Percentiles rank a stretch among this genome's conserved stretches.
These are phyloP conservation scores for Eueides isabella DNA, from an alignment of 1,140 invertebrate species.

Conservation along the genomic window DNA sequence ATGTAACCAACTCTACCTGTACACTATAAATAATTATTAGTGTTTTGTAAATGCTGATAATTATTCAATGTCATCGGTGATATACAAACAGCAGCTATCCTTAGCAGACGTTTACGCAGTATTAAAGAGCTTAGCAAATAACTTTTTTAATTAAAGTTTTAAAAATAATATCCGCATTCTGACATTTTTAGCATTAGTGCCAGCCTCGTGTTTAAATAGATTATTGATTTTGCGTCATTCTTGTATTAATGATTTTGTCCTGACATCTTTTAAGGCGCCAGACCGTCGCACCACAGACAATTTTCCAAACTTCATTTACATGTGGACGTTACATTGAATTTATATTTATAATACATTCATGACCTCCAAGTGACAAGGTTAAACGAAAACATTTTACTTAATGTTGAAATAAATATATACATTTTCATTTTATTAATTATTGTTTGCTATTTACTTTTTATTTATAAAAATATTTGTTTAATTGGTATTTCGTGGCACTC, in stretches of 20 bases:
- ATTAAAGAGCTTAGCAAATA: neutral
- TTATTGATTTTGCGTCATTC: conserved; percentile 4
- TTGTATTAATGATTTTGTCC: neutral
- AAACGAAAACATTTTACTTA: neutral
- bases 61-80: neutral
- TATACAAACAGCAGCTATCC: neutral
- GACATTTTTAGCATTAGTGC: neutral
- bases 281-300: conserved; percentile 31
- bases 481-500: too few species aligned
- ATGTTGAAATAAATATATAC: neutral
- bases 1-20: too few species aligned
- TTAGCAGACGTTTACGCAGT: neutral
- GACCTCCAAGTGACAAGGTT: conserved; percentile 33
- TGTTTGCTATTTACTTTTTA: neutral
- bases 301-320: conserved; percentile 36
- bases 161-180: conserved; percentile 4
- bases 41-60: too few species aligned
- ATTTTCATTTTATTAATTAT: neutral
- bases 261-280: conserved; percentile 27
- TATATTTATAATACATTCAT: neutral
- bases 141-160: neutral
- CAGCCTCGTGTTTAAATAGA: neutral
- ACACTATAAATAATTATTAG: too few species aligned
- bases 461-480: neutral
- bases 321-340: conserved; percentile 32